Evolutionary conservation across 2,797 vertebrate genomes (phyloP).

Genomic region (Microctenopoma steveboyesi): DNA sequence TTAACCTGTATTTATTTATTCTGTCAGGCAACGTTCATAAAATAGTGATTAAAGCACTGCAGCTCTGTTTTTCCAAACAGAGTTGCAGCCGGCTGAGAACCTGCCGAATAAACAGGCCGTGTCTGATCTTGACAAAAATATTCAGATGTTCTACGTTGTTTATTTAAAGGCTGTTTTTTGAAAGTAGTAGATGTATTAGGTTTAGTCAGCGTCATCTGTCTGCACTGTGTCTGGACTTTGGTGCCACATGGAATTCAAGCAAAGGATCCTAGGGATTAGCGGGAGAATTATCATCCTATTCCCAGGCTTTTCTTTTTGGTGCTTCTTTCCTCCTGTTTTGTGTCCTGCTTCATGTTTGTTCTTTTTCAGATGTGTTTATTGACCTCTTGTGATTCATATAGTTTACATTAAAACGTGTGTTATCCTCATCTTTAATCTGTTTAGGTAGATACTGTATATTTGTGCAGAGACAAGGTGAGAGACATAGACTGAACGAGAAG

Average conservation of each 20-base stretch:
- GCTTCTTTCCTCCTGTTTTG: slow-evolving; percentile 31
- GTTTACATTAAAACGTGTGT: background rate
- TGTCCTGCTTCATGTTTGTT: slow-evolving; percentile 3
- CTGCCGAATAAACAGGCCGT: too few species aligned
- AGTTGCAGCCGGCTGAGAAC: too few species aligned
- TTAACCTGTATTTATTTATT: background rate
- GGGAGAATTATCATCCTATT: slow-evolving; percentile 66
- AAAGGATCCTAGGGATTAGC: slow-evolving; percentile 68
- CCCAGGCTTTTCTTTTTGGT: slow-evolving; percentile 28
- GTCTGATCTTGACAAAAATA: background rate
- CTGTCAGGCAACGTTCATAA: background rate
- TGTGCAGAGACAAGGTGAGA: slow-evolving; percentile 16
- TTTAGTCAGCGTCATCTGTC: background rate
- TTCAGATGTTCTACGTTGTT: too few species aligned
- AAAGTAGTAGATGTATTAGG: background rate
- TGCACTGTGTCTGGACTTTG: slow-evolving; percentile 17
- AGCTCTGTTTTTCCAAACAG: background rate
- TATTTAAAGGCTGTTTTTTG: background rate
- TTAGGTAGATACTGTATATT: background rate
- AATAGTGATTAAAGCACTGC: background rate
- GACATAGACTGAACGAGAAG: background rate
- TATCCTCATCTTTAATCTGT: slow-evolving; percentile 8
- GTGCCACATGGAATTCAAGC: slow-evolving; percentile 66
- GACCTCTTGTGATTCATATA: slow-evolving; percentile 21
- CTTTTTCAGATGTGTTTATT: slow-evolving; percentile 9